phyloP scores from a whole-genome alignment of 2,113 vertebrate species.

The Corythaixoides concolor region DNA sequence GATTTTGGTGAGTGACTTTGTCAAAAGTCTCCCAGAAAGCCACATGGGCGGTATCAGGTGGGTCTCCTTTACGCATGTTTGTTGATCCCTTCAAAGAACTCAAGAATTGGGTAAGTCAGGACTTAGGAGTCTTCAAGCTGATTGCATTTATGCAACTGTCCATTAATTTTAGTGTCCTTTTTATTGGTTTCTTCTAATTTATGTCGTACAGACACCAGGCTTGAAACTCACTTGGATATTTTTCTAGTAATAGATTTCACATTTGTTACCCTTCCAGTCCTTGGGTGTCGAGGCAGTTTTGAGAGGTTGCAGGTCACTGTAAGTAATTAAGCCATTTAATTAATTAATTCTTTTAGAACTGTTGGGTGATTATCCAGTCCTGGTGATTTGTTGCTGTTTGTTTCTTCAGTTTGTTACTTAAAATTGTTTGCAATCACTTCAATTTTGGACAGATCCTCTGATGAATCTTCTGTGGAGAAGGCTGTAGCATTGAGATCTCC shows the following conservation, averaged over 20 bases:
- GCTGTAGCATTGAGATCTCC: not conserved
- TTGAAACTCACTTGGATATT: not conserved
- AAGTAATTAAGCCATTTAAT: not conserved
- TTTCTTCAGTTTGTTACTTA: not conserved
- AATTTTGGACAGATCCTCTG: not conserved
- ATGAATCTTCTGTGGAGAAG: not conserved
- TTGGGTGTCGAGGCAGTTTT: not conserved
- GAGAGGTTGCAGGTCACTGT: not conserved
- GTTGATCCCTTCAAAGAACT: not conserved
- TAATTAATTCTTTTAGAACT: not conserved
- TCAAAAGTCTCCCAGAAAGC: not conserved
- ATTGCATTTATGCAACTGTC: not conserved
- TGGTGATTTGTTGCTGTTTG: not conserved
- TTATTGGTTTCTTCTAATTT: not conserved
- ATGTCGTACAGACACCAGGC: not conserved
- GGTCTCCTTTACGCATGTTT: not conserved
- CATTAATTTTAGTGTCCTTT: not conserved
- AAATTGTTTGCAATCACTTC: not conserved
- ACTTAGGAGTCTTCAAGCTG: not conserved
- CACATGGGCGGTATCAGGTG: not conserved
- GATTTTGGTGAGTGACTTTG: not conserved
- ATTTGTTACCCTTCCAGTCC: not conserved
- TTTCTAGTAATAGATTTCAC: not conserved
- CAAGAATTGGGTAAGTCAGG: not conserved
- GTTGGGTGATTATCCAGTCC: not conserved